A percentile compares a stretch with the other conserved stretches of the same genome.
phyloP scores from a whole-genome alignment of 2,113 vertebrate species.

The Pluvianellus socialis region DNA sequence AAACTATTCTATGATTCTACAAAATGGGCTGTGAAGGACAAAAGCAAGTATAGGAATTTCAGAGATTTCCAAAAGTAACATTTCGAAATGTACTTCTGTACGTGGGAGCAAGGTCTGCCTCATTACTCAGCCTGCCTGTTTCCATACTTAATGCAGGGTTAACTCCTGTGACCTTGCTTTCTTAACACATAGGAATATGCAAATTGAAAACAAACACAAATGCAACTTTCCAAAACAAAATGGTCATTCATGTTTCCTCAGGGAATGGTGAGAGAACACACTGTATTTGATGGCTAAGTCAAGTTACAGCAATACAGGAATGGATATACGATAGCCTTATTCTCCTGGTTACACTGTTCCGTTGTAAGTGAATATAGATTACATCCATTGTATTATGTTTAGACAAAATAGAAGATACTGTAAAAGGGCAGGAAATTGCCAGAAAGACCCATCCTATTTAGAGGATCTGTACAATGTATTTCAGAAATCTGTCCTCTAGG shows the following conservation, averaged over 20 bases:
- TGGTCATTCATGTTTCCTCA: not conserved
- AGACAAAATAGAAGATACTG: not conserved
- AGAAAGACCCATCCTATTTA: not conserved
- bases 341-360: not conserved
- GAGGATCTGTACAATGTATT: not conserved
- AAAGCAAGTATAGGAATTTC: not conserved
- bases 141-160: not conserved
- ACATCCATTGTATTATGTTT: not conserved
- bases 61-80: not conserved
- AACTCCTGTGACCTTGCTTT: not conserved
- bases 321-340: accelerated
- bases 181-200: not conserved
- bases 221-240: not conserved
- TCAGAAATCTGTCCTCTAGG: not conserved
- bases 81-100: not conserved
- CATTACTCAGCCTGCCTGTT: not conserved
- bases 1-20: not conserved
- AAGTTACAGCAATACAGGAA: not conserved
- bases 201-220: slow-evolving; percentile 12
- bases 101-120: not conserved
- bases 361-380: not conserved
- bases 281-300: not conserved
- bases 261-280: not conserved
- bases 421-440: not conserved
- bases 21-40: not conserved